Base-by-base conservation (phyloP, 2,113 vertebrate genomes). In the Microcebus ravelobensis region DNA sequence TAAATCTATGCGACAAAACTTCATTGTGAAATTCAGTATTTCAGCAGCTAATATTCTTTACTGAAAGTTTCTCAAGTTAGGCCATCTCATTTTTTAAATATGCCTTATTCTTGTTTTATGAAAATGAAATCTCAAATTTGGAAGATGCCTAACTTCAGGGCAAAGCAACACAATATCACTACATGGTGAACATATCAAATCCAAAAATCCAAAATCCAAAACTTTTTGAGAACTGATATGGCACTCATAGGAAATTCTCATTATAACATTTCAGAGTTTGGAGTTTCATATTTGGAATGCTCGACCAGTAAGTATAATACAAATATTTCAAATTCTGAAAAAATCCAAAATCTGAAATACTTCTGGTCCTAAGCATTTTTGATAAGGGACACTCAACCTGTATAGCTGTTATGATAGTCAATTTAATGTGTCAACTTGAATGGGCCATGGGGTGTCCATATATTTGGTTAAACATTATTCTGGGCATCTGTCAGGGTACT, bases 81-180 rank as follows among this genome's bases (percentile, higher is more conserved):
- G 20, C 0, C 29, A 57, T 34, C n/a, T 87, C 36, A 23, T 83
- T 55, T 71, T 45, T 29, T 4, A 55, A 87, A 74, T 48, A 74
- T 50, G 17, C 21, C 29, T 48, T 82, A 55, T 42, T 88, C 25
- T 93, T 1, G 74, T 77, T 87, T 90, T 85, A 61, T 63, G 55
- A 95, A 79, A 93, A 84, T 36, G 48, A 94, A 91, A 52, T 91
- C 12, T 7, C 17, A 59, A 94, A 70, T 85, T 70, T n/a, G 68
- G 52, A 71, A 5, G 34, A 63, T 65, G 50, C 82, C 36, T 79
- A 81, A 63, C 23, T 77, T n/a, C 42, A 85, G 67, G 11, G 29
- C 3, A 84, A 93, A 87, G 27, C 20, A 77, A 68, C 4, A 21
- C 27, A 63, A 17, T 23, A 70, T 71, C 14, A 29, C 48, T 63